phyloP scores from a whole-genome alignment of 2,888 invertebrate species.

The Hemicrepidius hirtus region DNA sequence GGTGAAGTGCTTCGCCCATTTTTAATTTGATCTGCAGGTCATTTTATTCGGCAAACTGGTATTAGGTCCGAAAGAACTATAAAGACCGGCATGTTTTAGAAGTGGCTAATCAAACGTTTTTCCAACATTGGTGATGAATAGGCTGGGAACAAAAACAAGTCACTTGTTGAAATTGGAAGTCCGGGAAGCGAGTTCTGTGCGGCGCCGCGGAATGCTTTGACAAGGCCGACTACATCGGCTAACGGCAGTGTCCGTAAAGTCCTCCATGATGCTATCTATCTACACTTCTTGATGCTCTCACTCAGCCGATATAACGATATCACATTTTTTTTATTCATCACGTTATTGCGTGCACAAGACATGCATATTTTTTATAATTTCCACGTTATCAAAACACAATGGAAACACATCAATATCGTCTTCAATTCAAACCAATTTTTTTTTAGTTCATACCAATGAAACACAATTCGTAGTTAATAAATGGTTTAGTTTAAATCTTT shows the following conservation, averaged over 20 bases:
- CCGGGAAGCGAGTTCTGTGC: conserved; percentile 67
- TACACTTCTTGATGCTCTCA: too few species aligned
- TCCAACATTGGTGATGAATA: conserved; percentile 61
- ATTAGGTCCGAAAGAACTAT: conserved; percentile 50
- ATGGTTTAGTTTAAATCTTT: too few species aligned
- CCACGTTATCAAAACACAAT: too few species aligned
- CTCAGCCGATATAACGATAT: too few species aligned
- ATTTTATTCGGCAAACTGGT: conserved; percentile 48
- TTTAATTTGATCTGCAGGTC: conserved; percentile 36
- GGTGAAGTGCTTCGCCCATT: too few species aligned
- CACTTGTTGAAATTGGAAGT: conserved; percentile 71
- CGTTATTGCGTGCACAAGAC: too few species aligned
- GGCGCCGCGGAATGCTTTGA: conserved; percentile 69
- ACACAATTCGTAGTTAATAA: too few species aligned
- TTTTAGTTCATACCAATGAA: too few species aligned
- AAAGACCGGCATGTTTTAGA: conserved; percentile 54
- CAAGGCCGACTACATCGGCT: conserved; percentile 64
- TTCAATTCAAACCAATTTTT: too few species aligned
- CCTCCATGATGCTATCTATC: conserved; percentile 23
- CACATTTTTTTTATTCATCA: too few species aligned
- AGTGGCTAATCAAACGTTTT: conserved; percentile 56
- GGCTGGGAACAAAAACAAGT: conserved; percentile 69
- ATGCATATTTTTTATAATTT: too few species aligned
- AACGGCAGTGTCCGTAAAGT: conserved; percentile 52
- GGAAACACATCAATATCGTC: too few species aligned